Evolutionary conservation across 2,797 vertebrate species (phyloP).

Genomic region (Coluber constrictor): DNA sequence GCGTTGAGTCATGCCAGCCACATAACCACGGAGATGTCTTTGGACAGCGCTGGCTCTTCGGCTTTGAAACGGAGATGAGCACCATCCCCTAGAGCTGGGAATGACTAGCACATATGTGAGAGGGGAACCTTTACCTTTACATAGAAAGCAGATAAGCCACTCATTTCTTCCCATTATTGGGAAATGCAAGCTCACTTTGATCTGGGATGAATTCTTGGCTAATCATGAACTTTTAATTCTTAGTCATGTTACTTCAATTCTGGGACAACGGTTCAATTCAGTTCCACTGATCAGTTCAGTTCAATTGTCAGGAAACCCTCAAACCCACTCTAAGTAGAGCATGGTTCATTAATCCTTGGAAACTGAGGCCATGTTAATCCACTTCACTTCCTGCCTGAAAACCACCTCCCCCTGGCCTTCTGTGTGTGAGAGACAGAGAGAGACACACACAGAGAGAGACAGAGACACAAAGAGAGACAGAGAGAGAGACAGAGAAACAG

Average conservation of each 20-base stretch:
- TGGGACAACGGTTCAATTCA: not conserved
- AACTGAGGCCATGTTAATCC: not conserved
- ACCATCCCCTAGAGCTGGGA: no score
- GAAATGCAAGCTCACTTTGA: not conserved
- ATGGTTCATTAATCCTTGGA: not conserved
- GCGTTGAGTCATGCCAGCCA: no score
- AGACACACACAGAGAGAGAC: no score
- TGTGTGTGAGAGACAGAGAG: no score
- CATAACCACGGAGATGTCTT: no score
- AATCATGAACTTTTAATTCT: not conserved
- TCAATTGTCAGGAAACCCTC: not conserved
- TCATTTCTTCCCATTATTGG: not conserved
- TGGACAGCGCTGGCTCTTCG: no score
- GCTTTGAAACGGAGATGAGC: no score
- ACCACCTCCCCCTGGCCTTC: no score
- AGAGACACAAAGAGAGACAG: no score
- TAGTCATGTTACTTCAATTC: not conserved
- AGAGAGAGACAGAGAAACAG: no score
- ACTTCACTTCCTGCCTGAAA: not conserved
- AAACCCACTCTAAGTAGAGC: not conserved
- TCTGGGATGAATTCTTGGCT: not conserved
- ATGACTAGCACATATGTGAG: no score
- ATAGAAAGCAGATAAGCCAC: not conserved
- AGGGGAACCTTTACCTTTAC: not conserved
- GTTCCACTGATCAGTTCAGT: no score